These are phyloP conservation scores for Apostichopus parvimensis DNA, from an alignment of 35 echinoderm and acorn worm species.

Conservation along the genomic window DNA sequence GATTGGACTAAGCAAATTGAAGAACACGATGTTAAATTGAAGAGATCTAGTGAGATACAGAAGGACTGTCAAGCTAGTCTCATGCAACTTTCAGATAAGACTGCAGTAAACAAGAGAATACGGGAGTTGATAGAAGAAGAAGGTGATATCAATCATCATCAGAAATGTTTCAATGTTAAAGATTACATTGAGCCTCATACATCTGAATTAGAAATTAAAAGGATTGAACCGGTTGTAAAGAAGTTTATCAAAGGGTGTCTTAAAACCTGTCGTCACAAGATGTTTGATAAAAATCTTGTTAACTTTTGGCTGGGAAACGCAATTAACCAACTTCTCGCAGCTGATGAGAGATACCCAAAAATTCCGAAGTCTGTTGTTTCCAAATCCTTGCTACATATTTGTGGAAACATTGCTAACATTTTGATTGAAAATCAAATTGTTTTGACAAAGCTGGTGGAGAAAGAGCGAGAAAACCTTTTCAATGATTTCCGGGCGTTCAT, in stretches of 20 bases:
- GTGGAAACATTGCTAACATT: not conserved
- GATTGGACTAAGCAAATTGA: not conserved
- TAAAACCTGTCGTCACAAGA: not conserved
- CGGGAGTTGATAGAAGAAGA: not conserved
- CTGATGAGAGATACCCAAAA: not conserved
- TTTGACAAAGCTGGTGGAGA: not conserved
- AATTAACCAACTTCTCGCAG: not conserved
- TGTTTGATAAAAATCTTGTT: constrained; percentile 4
- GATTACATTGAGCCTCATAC: not conserved
- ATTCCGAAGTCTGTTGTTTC: not conserved
- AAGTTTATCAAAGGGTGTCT: not conserved
- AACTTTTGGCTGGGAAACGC: not conserved
- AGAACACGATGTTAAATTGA: not conserved
- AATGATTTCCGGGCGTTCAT: not conserved
- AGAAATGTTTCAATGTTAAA: not conserved
- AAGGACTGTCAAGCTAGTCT: not conserved
- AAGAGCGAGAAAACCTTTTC: not conserved
- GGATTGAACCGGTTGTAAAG: not conserved
- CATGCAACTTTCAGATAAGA: not conserved
- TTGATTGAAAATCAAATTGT: not conserved
- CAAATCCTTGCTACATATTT: not conserved
- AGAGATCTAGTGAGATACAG: not conserved
- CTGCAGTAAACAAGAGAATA: not conserved
- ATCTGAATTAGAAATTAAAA: not conserved
- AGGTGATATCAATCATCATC: not conserved